phyloP scores from a whole-genome alignment of 2,113 vertebrate genomes.

The Thymallus thymallus region DNA sequence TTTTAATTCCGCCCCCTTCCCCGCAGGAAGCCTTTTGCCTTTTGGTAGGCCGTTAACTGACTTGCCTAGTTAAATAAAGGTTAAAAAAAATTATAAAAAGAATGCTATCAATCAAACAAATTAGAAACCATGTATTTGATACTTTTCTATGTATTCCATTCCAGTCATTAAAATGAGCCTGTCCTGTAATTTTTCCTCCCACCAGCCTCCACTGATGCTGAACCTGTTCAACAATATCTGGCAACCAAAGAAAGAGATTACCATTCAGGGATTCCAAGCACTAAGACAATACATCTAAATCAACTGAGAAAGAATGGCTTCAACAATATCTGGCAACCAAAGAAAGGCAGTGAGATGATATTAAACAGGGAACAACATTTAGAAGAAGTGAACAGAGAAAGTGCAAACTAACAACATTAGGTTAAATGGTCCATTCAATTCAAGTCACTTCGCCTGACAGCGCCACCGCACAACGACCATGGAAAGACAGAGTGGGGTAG shows the following conservation, averaged over 20 bases:
- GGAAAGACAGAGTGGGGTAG: conserved; percentile 13
- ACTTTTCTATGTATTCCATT: no score
- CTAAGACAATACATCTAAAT: conserved; percentile 1
- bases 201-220: no score
- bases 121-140: no score
- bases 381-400: conserved; percentile 4
- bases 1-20: no score
- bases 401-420: conserved; percentile 58
- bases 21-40: no score
- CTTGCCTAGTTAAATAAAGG: no score
- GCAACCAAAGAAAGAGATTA: conserved; percentile 4
- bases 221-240: background rate
- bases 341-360: conserved; percentile 25
- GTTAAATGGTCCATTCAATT: conserved; percentile 66
- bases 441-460: conserved; percentile 46
- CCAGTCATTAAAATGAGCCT: no score
- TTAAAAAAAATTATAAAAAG: background rate
- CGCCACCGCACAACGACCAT: conserved; percentile 26
- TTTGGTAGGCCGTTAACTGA: no score
- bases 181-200: no score
- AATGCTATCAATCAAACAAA: background rate
- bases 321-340: conserved; percentile 21
- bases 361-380: conserved; percentile 50
- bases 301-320: conserved; percentile 32
- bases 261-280: background rate